Conservation (phyloP, 2,888 invertebrate genomes). For the Griposia aprilina region DNA sequence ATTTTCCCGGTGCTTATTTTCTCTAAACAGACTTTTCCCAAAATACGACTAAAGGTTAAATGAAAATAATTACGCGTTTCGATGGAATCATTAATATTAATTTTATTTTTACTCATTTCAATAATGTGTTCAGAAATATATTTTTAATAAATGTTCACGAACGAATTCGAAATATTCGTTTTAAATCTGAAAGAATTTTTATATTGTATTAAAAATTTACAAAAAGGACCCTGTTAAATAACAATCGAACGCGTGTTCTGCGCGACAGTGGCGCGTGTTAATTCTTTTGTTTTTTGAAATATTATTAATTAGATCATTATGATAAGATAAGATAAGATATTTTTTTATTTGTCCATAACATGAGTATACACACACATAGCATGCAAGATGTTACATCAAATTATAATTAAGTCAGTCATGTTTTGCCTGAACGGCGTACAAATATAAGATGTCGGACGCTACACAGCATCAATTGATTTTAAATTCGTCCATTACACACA, state of each 20-base stretch:
- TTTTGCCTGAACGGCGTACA: too few species aligned
- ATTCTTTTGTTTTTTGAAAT: background rate
- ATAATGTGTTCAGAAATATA: slow-evolving; percentile 28
- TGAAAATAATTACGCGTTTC: slow-evolving; percentile 29
- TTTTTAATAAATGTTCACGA: slow-evolving; percentile 24
- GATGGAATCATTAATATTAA: slow-evolving; percentile 34
- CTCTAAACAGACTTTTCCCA: slow-evolving; percentile 20
- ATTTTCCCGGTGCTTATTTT: slow-evolving; percentile 22
- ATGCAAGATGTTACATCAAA: too few species aligned
- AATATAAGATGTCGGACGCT: too few species aligned
- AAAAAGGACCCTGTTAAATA: background rate
- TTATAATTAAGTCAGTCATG: too few species aligned
- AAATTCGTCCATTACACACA: too few species aligned
- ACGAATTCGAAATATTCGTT: slow-evolving; percentile 10
- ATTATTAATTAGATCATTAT: background rate
- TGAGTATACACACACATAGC: too few species aligned
- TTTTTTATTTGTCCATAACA: too few species aligned
- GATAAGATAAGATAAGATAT: too few species aligned
- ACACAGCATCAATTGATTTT: too few species aligned
- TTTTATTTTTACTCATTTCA: slow-evolving; percentile 26
- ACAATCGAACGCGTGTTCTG: background rate
- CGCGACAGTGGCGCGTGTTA: background rate
- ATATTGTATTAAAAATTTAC: background rate
- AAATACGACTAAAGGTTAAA: background rate
- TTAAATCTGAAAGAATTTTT: slow-evolving; percentile 14